These are phyloP conservation scores for Enteromius trimaculatus DNA, from an alignment of 2,797 vertebrate species.

Conservation along the genomic window DNA sequence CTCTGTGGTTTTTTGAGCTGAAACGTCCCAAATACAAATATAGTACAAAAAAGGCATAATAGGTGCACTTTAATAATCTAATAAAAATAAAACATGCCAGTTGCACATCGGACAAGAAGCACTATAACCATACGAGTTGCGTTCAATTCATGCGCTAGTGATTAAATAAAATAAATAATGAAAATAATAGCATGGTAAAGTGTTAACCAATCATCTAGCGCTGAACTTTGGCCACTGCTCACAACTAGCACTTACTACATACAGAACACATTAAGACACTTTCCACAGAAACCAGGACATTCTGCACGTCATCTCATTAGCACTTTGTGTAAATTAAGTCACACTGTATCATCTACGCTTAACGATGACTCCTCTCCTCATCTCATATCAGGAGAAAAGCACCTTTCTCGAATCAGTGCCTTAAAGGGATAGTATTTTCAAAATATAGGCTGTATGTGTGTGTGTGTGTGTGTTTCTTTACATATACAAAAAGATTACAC, in stretches of 20 bases:
- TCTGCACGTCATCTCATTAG: not conserved
- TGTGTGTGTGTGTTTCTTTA: too few relatives aligned
- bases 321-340: not conserved
- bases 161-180: too few relatives aligned
- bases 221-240: conserved; percentile 6
- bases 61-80: too few relatives aligned
- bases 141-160: too few relatives aligned
- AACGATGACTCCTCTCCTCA: not conserved
- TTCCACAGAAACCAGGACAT: conserved; percentile 29
- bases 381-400: not conserved
- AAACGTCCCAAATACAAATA: too few relatives aligned
- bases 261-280: not conserved
- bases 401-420: not conserved
- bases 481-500: too few relatives aligned
- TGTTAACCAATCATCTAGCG: not conserved
- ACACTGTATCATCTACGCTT: conserved; percentile 7
- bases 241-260: not conserved
- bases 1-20: too few relatives aligned
- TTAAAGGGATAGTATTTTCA: not conserved
- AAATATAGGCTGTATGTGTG: not conserved
- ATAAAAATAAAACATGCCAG: too few relatives aligned
- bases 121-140: too few relatives aligned
- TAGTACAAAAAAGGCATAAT: too few relatives aligned
- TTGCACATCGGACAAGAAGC: too few relatives aligned
- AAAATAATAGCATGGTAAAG: too few relatives aligned